phyloP scores from a whole-genome alignment of 2,113 vertebrate genomes.

The Mesembrinibis cayennensis region DNA sequence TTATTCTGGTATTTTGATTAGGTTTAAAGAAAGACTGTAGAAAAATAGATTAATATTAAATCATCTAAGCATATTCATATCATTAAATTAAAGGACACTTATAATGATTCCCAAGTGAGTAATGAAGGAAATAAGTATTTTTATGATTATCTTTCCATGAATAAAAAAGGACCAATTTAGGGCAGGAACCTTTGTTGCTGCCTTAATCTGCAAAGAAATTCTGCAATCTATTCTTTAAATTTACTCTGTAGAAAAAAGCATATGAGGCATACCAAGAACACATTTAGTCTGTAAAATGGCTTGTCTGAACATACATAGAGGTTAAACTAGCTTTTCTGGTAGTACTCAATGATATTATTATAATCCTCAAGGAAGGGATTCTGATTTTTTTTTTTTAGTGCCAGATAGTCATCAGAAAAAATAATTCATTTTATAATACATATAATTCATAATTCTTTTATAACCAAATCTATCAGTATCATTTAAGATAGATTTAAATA shows the following conservation, averaged over 20 bases:
- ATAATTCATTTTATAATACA: neutral
- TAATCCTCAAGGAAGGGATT: neutral
- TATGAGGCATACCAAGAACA: neutral
- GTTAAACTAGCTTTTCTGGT: neutral
- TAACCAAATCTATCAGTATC: neutral
- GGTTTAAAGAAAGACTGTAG: neutral
- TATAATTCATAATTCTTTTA: neutral
- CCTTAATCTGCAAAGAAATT: neutral
- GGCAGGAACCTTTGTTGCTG: neutral
- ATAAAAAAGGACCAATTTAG: neutral
- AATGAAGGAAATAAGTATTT: neutral
- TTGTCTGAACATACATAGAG: neutral
- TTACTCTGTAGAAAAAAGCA: neutral
- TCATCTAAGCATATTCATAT: neutral
- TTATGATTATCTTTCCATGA: neutral
- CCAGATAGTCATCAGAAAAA: neutral
- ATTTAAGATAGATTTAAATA: neutral
- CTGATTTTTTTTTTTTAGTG: neutral
- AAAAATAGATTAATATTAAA: neutral
- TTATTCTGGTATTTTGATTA: neutral
- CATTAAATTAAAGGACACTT: neutral
- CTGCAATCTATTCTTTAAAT: neutral
- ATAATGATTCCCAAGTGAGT: neutral
- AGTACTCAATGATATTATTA: neutral
- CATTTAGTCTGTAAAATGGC: neutral